Base-by-base conservation (phyloP, 2,888 invertebrate genomes). In the Hirtodrosophila cameraria region DNA sequence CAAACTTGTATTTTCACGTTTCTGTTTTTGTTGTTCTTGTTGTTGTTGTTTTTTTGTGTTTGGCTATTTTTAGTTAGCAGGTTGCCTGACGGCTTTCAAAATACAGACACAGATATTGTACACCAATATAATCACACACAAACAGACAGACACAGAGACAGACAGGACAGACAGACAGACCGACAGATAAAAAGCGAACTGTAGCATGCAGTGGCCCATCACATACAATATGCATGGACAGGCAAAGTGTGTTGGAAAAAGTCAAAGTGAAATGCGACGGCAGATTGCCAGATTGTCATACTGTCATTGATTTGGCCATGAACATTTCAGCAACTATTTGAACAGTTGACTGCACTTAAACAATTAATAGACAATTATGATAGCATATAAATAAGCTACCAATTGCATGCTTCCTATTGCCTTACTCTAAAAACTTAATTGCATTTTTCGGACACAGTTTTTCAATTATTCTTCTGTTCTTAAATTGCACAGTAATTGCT, bases 271-370 rank as follows among this genome's bases (percentile, higher is more conserved):
- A 85, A 67, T 63, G 46, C 58, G 53, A 75, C 35, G 52, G 35
- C 49, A 41, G 75, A 75, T 85, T 82, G 52, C 53, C 58, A 12
- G 58, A 54, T 66, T 73, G 60, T 61, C 61, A 78, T 78, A 54
- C 63, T 73, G 60, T 61, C 61, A 78, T 78, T 82, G 79, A 79
- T 83, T 75, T 67, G 60, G 61, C 64, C 80, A 60, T 79, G 83
- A 67, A 46, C 71, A 67, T 57, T 70, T 61, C 25, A 55, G 23
- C 43, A 55, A 52, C 20, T 27, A 50, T 64, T 65, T 36, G 11
- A 16, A 65, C 54, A 60, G 39, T 53, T 36, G 62, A 46, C 67
- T 67, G 62, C 62, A 73, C 69, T 74, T 58, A 68, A 68, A 28
- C 69, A 73, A 74, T 74, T 68, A 62, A 68, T 50, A 31, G 36